These are phyloP conservation scores for Limosa lapponica DNA, from an alignment of 2,797 vertebrate species.

Conservation along the genomic window DNA sequence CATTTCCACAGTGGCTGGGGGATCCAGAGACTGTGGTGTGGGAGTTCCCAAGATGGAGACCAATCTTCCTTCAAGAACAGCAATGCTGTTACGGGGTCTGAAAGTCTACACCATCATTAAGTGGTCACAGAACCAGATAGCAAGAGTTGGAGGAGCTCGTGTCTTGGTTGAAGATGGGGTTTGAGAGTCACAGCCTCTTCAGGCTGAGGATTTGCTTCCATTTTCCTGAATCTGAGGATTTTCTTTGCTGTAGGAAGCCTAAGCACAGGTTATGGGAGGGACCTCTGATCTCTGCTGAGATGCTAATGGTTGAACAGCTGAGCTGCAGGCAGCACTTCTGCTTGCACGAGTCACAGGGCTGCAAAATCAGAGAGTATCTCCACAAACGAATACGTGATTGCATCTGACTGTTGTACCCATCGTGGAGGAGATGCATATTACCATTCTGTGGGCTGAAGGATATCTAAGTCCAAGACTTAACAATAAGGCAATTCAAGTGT, in stretches of 20 bases:
- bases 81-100: neutral
- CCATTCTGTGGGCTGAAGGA: neutral
- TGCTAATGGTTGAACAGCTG: neutral
- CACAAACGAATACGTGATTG: neutral
- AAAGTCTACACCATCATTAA: neutral
- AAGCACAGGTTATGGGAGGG: neutral
- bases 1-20: neutral
- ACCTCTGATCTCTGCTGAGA: neutral
- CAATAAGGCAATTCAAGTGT: neutral
- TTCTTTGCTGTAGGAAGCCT: neutral
- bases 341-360: neutral
- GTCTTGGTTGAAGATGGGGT: neutral
- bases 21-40: neutral
- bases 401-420: neutral
- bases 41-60: neutral
- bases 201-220: neutral
- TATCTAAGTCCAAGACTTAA: neutral
- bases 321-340: neutral
- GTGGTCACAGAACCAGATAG: neutral
- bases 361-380: neutral
- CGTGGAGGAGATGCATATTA: fast-evolving
- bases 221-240: neutral
- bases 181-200: neutral
- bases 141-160: neutral
- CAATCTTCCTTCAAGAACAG: neutral